Evolutionary conservation across 2,888 invertebrate genomes (phyloP), one percentile per base, ranked within the genome.

Genomic region (Hemaris fuciformis): DNA sequence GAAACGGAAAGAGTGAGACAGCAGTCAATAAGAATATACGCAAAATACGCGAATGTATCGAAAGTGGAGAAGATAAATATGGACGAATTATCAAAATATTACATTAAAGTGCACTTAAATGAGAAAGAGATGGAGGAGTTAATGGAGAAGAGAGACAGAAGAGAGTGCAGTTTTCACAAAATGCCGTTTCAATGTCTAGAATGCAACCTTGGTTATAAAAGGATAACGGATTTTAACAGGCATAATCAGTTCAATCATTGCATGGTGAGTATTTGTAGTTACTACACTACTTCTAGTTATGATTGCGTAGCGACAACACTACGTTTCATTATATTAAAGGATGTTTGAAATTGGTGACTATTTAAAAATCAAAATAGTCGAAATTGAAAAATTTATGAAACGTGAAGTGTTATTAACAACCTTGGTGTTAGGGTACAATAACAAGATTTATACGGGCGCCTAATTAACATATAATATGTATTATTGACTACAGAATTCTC

Each of bases 221-320:
- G 61, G 13, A 43, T 27, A 13, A 66, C 57, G n/a, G 67, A 65
- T 38, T 61, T 62, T 23, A 64, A 63, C 34, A 48, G 68, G 23
- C 74, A 75, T 57, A 68, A 63, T 23, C 65, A 66, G 20, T 59
- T 68, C 8, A 67, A 70, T 43, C 75, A 75, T 66, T 62, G 62
- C 10, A 67, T 67, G 65, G 75, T 75, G 61, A 66, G 59, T 41
- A 0, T 59, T 22, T 43, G 3, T 18, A 38, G 13, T 23, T 43
- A 45, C n/a, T n/a, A n/a, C n/a, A n/a, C n/a, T n/a, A n/a, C n/a
- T n/a, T n/a, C n/a, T n/a, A n/a, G n/a, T n/a, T n/a, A n/a, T n/a
- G n/a, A 22, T 13, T 56, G 15, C 57, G 60, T 5, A 34, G 2
- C 20, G 13, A 31, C 22, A 43, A 43, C 2, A 1, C 6, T 15